These are phyloP conservation scores for Cariama cristata DNA, from an alignment of 2,113 vertebrate species.

Conservation along the genomic window DNA sequence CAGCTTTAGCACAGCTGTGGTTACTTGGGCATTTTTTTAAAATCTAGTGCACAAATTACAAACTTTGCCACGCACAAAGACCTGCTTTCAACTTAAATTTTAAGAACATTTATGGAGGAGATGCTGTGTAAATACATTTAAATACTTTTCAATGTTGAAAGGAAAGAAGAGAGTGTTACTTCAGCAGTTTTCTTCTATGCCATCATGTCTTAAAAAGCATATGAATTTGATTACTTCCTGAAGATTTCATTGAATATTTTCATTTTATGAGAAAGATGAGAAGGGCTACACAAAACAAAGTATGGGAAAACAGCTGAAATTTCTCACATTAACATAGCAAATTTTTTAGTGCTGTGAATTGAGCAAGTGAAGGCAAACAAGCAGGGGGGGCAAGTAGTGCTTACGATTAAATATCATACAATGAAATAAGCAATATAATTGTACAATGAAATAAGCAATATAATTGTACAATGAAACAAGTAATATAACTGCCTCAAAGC, in stretches of 20 bases:
- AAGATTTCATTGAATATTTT: neutral
- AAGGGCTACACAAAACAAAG: neutral
- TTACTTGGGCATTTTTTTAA: neutral
- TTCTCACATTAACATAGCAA: neutral
- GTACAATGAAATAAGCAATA: too few species aligned
- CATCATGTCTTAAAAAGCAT: neutral
- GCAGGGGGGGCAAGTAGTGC: neutral
- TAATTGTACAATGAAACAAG: neutral
- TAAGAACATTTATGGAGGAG: neutral
- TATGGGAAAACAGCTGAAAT: neutral
- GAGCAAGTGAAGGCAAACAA: neutral
- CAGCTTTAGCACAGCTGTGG: neutral
- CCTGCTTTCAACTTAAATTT: neutral
- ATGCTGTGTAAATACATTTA: neutral
- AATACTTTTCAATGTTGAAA: neutral
- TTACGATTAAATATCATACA: neutral
- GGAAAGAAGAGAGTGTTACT: neutral
- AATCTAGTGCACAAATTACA: neutral
- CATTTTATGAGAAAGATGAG: neutral
- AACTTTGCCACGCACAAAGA: neutral
- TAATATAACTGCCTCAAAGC: neutral
- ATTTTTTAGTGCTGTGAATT: neutral
- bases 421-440: neutral
- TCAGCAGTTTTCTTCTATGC: neutral
- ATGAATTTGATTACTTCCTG: neutral